Percentiles rank a stretch among this genome's conserved stretches.
Conservation (phyloP, 2,888 invertebrate genomes). For the Ophion obscuratus region DNA sequence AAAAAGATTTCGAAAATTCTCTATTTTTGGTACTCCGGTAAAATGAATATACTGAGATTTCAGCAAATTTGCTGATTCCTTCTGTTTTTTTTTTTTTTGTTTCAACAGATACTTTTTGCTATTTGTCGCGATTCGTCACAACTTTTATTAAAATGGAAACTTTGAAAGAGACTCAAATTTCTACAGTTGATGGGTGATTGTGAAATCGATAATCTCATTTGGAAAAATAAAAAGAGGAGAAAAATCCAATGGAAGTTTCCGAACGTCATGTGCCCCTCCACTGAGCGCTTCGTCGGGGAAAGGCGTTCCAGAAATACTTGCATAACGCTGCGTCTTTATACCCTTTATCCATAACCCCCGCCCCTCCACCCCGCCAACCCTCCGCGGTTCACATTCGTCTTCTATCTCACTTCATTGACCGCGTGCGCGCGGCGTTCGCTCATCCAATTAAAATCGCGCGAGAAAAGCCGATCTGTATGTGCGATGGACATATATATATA, state of each 20-base stretch:
- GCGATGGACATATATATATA: slow-evolving; percentile 1
- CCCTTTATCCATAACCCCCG: slow-evolving; percentile 45
- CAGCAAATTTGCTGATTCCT: background rate
- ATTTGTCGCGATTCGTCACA: background rate
- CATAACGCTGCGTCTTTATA: slow-evolving; percentile 53
- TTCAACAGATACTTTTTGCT: background rate
- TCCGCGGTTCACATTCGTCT: background rate
- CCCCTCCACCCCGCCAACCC: background rate
- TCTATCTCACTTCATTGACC: slow-evolving; percentile 43
- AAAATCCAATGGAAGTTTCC: slow-evolving; percentile 47
- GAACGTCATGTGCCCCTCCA: background rate
- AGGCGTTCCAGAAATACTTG: slow-evolving; percentile 61
- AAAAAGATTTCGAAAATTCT: no score
- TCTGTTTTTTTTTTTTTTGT: background rate
- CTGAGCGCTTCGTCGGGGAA: slow-evolving; percentile 6
- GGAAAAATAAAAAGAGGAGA: slow-evolving; percentile 1
- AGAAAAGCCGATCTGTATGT: slow-evolving; percentile 51
- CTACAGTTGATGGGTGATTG: slow-evolving; percentile 22
- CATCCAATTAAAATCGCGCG: slow-evolving; percentile 61
- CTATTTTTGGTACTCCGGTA: background rate
- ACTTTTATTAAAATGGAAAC: slow-evolving; percentile 7
- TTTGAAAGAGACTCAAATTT: slow-evolving; percentile 7
- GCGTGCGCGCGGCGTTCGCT: slow-evolving; percentile 34
- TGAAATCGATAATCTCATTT: slow-evolving; percentile 45
- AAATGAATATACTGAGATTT: background rate